Conservation (phyloP, 2,113 vertebrate genomes). For the Pleuronectes platessa region DNA sequence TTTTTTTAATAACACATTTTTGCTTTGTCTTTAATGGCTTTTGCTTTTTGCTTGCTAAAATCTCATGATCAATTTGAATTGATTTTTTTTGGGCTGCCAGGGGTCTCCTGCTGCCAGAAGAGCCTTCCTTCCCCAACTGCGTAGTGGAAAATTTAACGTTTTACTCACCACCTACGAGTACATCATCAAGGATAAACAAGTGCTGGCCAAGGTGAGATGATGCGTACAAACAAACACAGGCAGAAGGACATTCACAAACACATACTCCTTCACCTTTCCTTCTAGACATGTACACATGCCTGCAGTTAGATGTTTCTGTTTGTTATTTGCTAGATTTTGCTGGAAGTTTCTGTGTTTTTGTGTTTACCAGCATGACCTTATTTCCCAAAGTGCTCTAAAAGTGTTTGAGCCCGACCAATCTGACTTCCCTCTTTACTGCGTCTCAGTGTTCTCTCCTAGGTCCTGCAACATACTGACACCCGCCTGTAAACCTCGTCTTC, state of each 20-base stretch:
- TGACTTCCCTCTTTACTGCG: constrained; percentile 62
- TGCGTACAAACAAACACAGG: not conserved
- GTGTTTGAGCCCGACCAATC: constrained; percentile 42
- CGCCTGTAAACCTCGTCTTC: constrained; percentile 53
- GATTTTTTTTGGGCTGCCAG: constrained; percentile 64
- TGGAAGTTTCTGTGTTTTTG: not conserved
- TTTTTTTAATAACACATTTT: not conserved
- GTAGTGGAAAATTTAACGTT: constrained; percentile 97
- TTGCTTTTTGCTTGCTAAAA: not conserved
- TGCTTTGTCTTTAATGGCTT: not conserved
- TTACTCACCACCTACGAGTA: constrained; percentile 96
- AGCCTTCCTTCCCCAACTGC: constrained; percentile 92
- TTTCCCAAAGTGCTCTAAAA: constrained; percentile 17
- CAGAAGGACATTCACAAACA: constrained; percentile 1
- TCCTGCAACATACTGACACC: constrained; percentile 60
- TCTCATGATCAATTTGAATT: not conserved
- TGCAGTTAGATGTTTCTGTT: not conserved
- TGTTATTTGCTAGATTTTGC: not conserved
- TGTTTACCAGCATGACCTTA: constrained; percentile 29
- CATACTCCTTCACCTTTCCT: not conserved
- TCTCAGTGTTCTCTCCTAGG: constrained; percentile 72
- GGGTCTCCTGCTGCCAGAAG: constrained; percentile 94
- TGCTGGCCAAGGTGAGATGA: constrained; percentile 96
- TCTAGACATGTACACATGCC: not conserved
- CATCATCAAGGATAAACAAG: constrained; percentile 99